Evolutionary conservation across 2,113 vertebrate genomes (phyloP).

Genomic region (Cinclus mexicanus): DNA sequence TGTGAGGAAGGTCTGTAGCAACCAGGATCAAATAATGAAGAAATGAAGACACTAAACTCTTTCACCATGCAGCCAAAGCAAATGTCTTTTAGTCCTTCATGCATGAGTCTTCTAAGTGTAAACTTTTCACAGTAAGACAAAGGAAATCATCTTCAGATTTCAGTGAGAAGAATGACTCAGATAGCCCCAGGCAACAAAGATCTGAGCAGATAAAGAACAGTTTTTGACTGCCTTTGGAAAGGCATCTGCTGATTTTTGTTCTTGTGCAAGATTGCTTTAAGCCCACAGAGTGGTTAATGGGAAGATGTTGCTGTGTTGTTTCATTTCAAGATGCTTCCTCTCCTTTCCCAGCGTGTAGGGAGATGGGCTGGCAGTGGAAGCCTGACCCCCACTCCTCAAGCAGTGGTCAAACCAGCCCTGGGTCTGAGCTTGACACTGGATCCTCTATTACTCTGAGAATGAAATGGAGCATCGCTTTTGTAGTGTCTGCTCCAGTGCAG

Average conservation of each 20-base stretch:
- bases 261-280: not conserved
- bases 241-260: not conserved
- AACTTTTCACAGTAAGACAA: slow-evolving; percentile 7
- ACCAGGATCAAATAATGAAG: not conserved
- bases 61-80: not conserved
- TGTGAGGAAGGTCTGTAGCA: not conserved
- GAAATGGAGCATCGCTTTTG: fast-evolving
- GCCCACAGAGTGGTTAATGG: not conserved
- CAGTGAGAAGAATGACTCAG: slow-evolving; percentile 17
- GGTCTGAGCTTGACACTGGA: not conserved
- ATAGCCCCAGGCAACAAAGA: slow-evolving; percentile 34
- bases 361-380: not conserved
- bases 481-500: not conserved
- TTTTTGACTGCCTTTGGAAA: not conserved
- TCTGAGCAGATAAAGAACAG: not conserved
- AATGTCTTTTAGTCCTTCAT: not conserved
- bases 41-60: not conserved
- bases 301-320: not conserved
- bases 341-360: not conserved
- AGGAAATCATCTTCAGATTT: not conserved
- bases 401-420: not conserved
- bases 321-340: not conserved
- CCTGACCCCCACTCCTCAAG: not conserved
- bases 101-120: not conserved
- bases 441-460: fast-evolving